Evolutionary conservation across 2,888 invertebrate species (phyloP).

Genomic region (Melinopterus prodromus): DNA sequence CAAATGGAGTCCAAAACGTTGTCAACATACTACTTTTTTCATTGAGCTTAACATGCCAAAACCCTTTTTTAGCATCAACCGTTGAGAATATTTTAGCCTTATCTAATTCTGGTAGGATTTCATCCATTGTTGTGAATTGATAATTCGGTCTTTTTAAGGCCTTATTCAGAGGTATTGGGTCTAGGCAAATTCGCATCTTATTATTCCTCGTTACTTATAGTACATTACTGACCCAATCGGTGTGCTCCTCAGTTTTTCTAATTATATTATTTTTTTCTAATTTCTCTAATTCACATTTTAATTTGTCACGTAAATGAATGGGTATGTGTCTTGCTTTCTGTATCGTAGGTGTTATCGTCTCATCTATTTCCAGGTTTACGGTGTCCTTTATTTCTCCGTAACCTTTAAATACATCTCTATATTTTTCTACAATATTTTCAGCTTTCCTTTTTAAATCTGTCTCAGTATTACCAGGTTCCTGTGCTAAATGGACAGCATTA

Average conservation of each 20-base stretch:
- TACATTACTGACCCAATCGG: slow-evolving; percentile 25
- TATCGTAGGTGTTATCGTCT: slow-evolving; percentile 23
- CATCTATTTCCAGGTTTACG: no score
- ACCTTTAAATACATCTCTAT: slow-evolving; percentile 30
- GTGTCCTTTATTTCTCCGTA: no score
- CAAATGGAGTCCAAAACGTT: slow-evolving; percentile 31
- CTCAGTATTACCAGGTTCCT: neutral
- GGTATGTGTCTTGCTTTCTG: slow-evolving; percentile 29
- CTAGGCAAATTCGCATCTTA: slow-evolving; percentile 21
- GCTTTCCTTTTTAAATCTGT: slow-evolving; percentile 13
- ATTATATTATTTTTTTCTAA: slow-evolving; percentile 26
- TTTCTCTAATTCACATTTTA: slow-evolving; percentile 24
- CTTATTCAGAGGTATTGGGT: slow-evolving; percentile 23
- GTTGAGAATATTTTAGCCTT: slow-evolving; percentile 37
- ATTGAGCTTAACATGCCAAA: slow-evolving; percentile 37
- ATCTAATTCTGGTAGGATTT: slow-evolving; percentile 31
- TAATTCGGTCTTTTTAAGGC: slow-evolving; percentile 16
- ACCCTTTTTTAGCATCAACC: slow-evolving; percentile 40
- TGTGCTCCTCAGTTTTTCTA: neutral
- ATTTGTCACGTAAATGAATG: slow-evolving; percentile 23
- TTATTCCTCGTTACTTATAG: slow-evolving; percentile 22
- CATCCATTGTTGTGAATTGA: slow-evolving; percentile 24
- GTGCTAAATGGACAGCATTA: slow-evolving; percentile 10
- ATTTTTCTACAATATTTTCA: slow-evolving; percentile 28
- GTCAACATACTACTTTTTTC: slow-evolving; percentile 25